Evolutionary conservation across 2,797 vertebrate species (phyloP), one percentile per base, ranked within the genome.

Genomic region (Chaenodraco wilsoni): DNA sequence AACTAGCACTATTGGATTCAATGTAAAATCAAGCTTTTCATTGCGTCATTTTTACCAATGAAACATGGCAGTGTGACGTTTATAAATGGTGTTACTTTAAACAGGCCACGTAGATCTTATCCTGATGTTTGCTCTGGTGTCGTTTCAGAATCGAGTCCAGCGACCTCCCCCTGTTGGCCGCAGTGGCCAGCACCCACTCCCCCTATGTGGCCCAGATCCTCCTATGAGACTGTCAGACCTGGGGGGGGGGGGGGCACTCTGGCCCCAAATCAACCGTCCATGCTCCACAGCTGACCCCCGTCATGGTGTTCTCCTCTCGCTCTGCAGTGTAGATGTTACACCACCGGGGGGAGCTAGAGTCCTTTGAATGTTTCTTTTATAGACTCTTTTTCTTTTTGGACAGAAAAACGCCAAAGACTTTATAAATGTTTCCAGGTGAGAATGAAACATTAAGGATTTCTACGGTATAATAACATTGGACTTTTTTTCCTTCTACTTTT

Each of bases 161-260:
- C 14, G 98, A 99, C 91, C 97, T 99, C 65, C 98, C 98, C 56
- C 92, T 99, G 70, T 87, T 99, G 91, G 98, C 98, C 46, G 98
- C 98, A 19, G 95, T 99, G 64, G 98, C 98, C 9, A 99, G 98
- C 91, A 99, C 98, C 72, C 98, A 99, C 88, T 99, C 98, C 21
- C 98, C 98, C 0, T 97, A 99, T 0, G 98, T 99, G 86, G 98
- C 98, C 76, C 98, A 99, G 92, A 99, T 99, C 78, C 95, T 99
- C 1, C 96, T 99, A 82, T 99, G 87, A 96, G 94, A 85, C 86
- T 66, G 67, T 76, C 62, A 54, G 69, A 74, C 59, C 56, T 1
- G 16, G 41, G 41, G 13, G 65, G 64, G 50, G 62, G 50, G 5
- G 33, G 60, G 67, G n/a, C 59, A 12, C 31, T 51, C 19, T 17